phyloP scores from a whole-genome alignment of 2,888 invertebrate genomes.

The Criorhina ranunculi region DNA sequence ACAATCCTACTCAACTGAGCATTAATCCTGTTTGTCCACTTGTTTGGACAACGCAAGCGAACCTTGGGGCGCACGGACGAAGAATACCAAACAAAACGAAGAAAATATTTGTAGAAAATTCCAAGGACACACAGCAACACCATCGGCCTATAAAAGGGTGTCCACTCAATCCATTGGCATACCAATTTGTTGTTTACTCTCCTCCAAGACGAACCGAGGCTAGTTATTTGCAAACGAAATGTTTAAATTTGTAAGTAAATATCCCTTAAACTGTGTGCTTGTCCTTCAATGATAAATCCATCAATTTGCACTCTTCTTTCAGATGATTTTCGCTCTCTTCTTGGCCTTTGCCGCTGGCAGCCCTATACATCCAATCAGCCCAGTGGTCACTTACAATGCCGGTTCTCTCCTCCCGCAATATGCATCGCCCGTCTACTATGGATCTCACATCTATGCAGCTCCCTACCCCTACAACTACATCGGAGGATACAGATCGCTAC shows the following conservation, averaged over 20 bases:
- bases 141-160: slow-evolving; percentile 63
- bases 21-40: too few species aligned
- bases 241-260: slow-evolving; percentile 61
- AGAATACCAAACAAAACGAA: slow-evolving; percentile 6
- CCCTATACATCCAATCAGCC: slow-evolving; percentile 81
- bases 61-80: slow-evolving; percentile 8
- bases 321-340: slow-evolving; percentile 80
- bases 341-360: slow-evolving; percentile 86
- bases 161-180: slow-evolving; percentile 35
- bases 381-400: slow-evolving; percentile 52
- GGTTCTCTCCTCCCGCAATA: slow-evolving; percentile 57
- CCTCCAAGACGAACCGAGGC: slow-evolving; percentile 31
- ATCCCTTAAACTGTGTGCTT: not conserved
- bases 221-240: slow-evolving; percentile 28
- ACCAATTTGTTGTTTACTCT: slow-evolving; percentile 65
- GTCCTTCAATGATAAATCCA: slow-evolving; percentile 9
- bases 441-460: slow-evolving; percentile 79
- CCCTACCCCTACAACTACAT: slow-evolving; percentile 80
- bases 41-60: not conserved
- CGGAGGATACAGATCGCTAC: slow-evolving; percentile 53
- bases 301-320: slow-evolving; percentile 1
- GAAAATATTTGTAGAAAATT: slow-evolving; percentile 23
- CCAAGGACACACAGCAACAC: slow-evolving; percentile 56
- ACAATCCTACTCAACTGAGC: too few species aligned
- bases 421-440: slow-evolving; percentile 78